Base-by-base conservation (phyloP, 64 coral and sea anemone genomes). In the Stichodactyla helianthus region DNA sequence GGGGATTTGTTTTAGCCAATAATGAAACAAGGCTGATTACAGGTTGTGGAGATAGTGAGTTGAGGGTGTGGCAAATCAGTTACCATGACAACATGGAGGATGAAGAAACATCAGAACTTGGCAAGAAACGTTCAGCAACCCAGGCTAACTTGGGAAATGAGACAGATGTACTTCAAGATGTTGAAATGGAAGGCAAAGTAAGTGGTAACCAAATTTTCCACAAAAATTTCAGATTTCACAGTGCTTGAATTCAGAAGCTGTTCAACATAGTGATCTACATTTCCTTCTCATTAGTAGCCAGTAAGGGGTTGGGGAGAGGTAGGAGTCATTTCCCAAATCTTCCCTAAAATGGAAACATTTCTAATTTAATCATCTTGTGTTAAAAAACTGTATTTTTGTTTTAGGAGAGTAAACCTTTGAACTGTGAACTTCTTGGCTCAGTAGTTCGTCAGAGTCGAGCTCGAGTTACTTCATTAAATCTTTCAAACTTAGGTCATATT, bases 11-110 rank as follows among this genome's bases (percentile, higher is more conserved):
- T 16, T 71, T 98, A 7, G 61, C 86, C 28, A 82, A 82, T 63
- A 84, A 98, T 88, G 96, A 92, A 82, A 93, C 81, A 82, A 77
- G 90, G 56, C 88, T 98, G 13, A 78, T 98, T 10, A 98, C 96
- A 53, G 96, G 96, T n/a, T 98, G 96, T 90, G 79, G 89, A n/a
- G 96, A 98, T 82, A 98, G 90, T 88, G 96, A 94, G 62, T 54
- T 98, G 16, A 88, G 96, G 87, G 88, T 98, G 13, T 98, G 96
- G 96, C 59, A 98, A 60, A 93, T 98, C 55, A 94, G 57, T 6
- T 92, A 74, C 68, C 25, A 28, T 74, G 68, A 13, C 68, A 74
- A 74, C 25, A 22, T n/a, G 12, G 7, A 74, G n/a, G 68, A 74
- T 9, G 25, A 5, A 13, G 9, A n/a, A 74, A 19, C 68, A 74